These are phyloP conservation scores for Nezara viridula DNA, from an alignment of 2,888 invertebrate genomes.

Conservation along the genomic window DNA sequence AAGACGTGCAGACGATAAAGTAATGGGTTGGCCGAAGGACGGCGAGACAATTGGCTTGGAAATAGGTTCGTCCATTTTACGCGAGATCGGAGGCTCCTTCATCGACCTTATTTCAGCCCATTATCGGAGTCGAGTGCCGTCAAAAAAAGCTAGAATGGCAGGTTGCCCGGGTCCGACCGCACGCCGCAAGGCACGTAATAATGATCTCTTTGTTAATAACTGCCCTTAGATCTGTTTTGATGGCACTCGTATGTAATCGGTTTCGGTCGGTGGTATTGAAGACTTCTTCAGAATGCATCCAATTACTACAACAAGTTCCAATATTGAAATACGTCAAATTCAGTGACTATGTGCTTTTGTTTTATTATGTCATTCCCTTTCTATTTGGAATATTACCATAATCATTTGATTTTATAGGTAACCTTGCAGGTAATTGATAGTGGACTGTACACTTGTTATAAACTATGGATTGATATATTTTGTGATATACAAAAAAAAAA, in stretches of 20 bases:
- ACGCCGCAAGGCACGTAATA: neutral
- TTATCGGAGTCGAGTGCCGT: neutral
- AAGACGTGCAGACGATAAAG: neutral
- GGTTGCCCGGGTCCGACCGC: neutral
- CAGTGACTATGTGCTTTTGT: too few relatives aligned
- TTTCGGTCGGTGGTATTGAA: neutral
- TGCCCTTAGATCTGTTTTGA: slow-evolving; percentile 10
- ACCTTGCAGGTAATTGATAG: too few relatives aligned
- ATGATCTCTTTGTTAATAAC: slow-evolving; percentile 10
- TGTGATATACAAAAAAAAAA: too few relatives aligned
- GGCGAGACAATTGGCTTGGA: neutral
- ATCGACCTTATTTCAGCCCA: neutral
- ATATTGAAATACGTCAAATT: too few relatives aligned
- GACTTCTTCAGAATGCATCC: too few relatives aligned
- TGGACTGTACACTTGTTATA: too few relatives aligned
- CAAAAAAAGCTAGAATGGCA: slow-evolving; percentile 19
- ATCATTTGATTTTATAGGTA: too few relatives aligned
- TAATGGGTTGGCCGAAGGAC: neutral
- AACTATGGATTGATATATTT: too few relatives aligned
- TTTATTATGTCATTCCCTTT: too few relatives aligned
- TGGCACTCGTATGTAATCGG: neutral
- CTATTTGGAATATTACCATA: too few relatives aligned
- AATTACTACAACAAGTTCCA: too few relatives aligned
- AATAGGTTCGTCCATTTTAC: neutral
- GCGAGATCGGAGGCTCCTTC: slow-evolving; percentile 1